phyloP scores from a whole-genome alignment of 2,797 vertebrate genomes.

The Philypnodon macrostomus region DNA sequence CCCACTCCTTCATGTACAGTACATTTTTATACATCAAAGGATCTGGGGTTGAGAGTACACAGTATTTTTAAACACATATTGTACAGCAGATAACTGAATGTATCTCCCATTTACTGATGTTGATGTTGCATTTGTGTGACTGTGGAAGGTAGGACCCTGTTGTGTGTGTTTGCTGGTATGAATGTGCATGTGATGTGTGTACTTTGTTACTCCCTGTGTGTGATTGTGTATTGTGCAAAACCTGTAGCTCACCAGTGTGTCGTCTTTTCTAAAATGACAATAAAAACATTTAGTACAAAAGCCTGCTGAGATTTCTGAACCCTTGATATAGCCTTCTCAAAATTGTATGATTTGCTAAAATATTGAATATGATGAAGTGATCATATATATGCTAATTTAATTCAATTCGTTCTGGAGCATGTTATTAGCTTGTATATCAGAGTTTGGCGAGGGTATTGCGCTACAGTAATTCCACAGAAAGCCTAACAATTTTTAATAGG shows the following conservation, averaged over 20 bases:
- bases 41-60: slow-evolving; percentile 36
- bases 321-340: too few species aligned
- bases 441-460: too few species aligned
- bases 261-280: slow-evolving; percentile 62
- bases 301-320: too few species aligned
- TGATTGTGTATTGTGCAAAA: slow-evolving; percentile 54
- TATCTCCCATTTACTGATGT: slow-evolving; percentile 71
- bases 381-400: too few species aligned
- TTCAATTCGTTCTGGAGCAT: too few species aligned
- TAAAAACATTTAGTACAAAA: slow-evolving; percentile 70
- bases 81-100: slow-evolving; percentile 78
- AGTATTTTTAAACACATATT: slow-evolving; percentile 71
- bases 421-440: too few species aligned
- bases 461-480: too few species aligned
- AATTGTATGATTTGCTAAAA: too few species aligned
- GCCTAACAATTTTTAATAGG: slow-evolving; percentile 6
- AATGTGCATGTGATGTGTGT: slow-evolving; percentile 36
- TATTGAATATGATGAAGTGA: too few species aligned
- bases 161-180: slow-evolving; percentile 18
- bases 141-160: too few species aligned
- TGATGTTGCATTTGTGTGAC: slow-evolving; percentile 50
- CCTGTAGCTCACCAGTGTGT: slow-evolving; percentile 64
- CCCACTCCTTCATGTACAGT: slow-evolving; percentile 56
- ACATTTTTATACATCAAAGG: slow-evolving; percentile 52
- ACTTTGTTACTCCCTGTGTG: slow-evolving; percentile 49